These are phyloP conservation scores for Polyergus mexicanus DNA, from an alignment of 1,140 invertebrate genomes.

Conservation along the genomic window DNA sequence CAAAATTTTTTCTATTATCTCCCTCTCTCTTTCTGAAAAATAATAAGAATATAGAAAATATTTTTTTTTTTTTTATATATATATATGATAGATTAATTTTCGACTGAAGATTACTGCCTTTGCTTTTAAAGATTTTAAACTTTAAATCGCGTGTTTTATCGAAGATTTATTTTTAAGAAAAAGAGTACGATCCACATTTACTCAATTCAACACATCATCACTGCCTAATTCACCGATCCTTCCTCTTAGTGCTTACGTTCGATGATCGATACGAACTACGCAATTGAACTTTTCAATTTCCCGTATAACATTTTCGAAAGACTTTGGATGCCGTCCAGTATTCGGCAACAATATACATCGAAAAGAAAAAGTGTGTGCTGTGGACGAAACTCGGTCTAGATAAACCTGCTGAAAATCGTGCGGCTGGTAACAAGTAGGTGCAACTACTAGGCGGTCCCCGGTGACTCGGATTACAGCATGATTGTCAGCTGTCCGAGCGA, in stretches of 20 bases:
- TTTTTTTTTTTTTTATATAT: too few species aligned
- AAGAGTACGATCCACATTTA: background rate
- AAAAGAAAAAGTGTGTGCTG: background rate
- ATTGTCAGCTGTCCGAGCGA: conserved; percentile 81
- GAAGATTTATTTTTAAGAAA: background rate
- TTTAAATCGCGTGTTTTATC: background rate
- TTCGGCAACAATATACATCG: background rate
- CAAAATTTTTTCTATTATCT: background rate
- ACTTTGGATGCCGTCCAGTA: background rate
- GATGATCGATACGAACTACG: background rate
- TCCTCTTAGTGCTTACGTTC: background rate
- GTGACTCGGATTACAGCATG: conserved; percentile 48
- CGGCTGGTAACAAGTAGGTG: conserved; percentile 24
- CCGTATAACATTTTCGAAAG: background rate
- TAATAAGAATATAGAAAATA: background rate
- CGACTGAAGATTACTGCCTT: background rate
- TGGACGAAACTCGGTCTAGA: background rate
- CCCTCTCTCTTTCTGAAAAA: background rate
- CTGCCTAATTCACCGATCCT: background rate
- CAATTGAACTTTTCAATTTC: background rate
- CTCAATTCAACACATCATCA: background rate
- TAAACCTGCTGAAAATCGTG: background rate
- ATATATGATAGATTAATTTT: background rate
- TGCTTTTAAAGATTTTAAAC: background rate
- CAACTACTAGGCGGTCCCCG: conserved; percentile 28